Percentiles rank a stretch among this genome's conserved stretches.
Conservation (phyloP, 2,113 vertebrate species). For the Sylvia atricapilla region DNA sequence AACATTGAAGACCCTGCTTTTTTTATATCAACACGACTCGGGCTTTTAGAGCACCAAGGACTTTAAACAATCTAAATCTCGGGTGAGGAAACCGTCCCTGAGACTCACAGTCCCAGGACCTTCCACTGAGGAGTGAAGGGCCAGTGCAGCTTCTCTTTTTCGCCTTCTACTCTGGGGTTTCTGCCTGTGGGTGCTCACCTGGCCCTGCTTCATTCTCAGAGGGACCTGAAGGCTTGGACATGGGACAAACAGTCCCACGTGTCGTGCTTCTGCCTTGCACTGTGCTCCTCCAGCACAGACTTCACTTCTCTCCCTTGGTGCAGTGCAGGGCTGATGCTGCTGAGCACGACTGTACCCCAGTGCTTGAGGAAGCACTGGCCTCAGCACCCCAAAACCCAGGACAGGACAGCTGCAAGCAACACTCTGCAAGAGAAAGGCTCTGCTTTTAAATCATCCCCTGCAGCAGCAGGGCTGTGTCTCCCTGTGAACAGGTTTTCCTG, state of each 20-base stretch:
- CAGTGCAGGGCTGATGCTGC: neutral
- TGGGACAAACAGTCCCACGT: neutral
- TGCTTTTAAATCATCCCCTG: neutral
- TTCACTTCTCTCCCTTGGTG: neutral
- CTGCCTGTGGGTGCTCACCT: neutral
- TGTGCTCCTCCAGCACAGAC: neutral
- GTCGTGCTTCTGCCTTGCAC: fast-evolving
- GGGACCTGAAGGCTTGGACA: neutral
- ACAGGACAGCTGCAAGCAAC: neutral
- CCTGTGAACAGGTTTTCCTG: neutral
- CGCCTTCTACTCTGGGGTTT: fast-evolving
- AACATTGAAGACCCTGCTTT: no score
- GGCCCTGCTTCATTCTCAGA: neutral
- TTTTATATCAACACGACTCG: no score
- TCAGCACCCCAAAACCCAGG: neutral
- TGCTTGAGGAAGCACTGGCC: neutral
- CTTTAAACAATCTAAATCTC: no score
- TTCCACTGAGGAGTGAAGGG: fast-evolving
- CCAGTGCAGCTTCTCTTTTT: neutral
- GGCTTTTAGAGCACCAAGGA: no score
- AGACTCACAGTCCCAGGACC: no score
- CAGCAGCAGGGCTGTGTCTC: neutral
- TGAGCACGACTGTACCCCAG: fast-evolving
- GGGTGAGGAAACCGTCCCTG: no score
- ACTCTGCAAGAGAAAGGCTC: neutral